Percentiles rank a stretch among this genome's conserved stretches.
Evolutionary conservation across 2,113 vertebrate genomes (phyloP).

Genomic region (Kryptolebias marmoratus): DNA sequence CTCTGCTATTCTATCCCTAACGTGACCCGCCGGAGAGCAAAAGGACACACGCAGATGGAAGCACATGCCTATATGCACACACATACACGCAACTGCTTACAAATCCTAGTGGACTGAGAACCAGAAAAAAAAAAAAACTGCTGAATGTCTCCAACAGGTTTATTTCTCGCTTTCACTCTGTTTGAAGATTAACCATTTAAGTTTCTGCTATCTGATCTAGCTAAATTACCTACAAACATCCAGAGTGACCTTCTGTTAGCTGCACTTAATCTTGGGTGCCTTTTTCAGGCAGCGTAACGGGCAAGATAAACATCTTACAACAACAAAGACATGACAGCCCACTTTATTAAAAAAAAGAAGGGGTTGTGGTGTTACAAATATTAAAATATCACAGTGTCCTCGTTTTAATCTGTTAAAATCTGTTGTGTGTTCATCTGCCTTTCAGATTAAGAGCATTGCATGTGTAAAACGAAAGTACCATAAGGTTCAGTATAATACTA

Average conservation of each 20-base stretch:
- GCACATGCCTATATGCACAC: constrained; percentile 6
- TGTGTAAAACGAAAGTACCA: neutral
- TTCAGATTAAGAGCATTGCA: neutral
- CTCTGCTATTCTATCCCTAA: constrained; percentile 70
- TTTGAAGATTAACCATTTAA: constrained; percentile 44
- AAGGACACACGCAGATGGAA: constrained; percentile 30
- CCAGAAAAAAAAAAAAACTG: constrained; percentile 4
- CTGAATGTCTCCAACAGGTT: constrained; percentile 40
- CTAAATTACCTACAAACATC: constrained; percentile 38
- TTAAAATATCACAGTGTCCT: neutral
- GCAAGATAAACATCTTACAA: neutral
- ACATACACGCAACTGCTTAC: constrained; percentile 12
- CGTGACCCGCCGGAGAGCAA: constrained; percentile 65
- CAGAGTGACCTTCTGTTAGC: constrained; percentile 8
- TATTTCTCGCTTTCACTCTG: constrained; percentile 29
- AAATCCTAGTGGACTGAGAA: constrained; percentile 40
- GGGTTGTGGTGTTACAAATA: neutral
- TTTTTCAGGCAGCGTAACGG: constrained; percentile 1
- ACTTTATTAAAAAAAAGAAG: neutral
- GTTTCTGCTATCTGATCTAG: constrained; percentile 47
- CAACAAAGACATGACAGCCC: neutral
- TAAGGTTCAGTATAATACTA: neutral
- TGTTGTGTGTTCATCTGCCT: no score
- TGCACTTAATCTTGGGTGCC: constrained; percentile 10
- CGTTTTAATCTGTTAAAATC: neutral